Evolutionary conservation across 2,888 invertebrate genomes (phyloP).

Genomic region (Patella depressa): DNA sequence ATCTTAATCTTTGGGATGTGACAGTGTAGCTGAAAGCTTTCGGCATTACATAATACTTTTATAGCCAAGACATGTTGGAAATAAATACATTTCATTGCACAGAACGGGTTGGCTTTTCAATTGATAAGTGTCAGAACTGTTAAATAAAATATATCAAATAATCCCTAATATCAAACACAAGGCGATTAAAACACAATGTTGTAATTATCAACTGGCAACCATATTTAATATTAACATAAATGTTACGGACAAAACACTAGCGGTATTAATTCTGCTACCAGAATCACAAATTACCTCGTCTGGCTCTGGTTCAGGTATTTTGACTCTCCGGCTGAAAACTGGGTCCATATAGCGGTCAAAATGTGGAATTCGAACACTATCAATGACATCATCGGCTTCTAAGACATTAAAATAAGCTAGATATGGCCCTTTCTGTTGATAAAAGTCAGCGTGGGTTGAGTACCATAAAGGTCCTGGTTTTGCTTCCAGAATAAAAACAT

Average conservation of each 20-base stretch:
- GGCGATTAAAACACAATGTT: too few relatives aligned
- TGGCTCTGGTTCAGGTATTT: conserved; percentile 87
- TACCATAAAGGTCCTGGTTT: conserved; percentile 33
- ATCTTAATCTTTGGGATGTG: too few relatives aligned
- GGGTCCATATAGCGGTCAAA: conserved; percentile 37
- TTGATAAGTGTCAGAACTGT: too few relatives aligned
- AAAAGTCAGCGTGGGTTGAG: conserved; percentile 38
- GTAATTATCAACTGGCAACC: too few relatives aligned
- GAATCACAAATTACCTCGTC: conserved; percentile 87
- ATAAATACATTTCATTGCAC: too few relatives aligned
- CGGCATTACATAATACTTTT: too few relatives aligned
- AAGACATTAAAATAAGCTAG: conserved; percentile 31
- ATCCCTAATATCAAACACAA: too few relatives aligned
- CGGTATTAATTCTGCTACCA: conserved; percentile 87
- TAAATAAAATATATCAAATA: too few relatives aligned
- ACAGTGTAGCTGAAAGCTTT: too few relatives aligned
- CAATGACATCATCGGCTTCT: conserved; percentile 28
- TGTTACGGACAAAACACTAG: conserved; percentile 71
- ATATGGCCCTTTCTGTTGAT: conserved; percentile 19
- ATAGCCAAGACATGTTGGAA: too few relatives aligned
- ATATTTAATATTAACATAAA: too few relatives aligned
- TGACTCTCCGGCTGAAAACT: conserved; percentile 33
- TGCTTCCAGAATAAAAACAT: conserved; percentile 36
- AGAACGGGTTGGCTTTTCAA: too few relatives aligned
- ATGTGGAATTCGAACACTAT: conserved; percentile 35